These are phyloP conservation scores for Condylura cristata DNA, from an alignment of 2,113 vertebrate genomes.

Conservation along the genomic window DNA sequence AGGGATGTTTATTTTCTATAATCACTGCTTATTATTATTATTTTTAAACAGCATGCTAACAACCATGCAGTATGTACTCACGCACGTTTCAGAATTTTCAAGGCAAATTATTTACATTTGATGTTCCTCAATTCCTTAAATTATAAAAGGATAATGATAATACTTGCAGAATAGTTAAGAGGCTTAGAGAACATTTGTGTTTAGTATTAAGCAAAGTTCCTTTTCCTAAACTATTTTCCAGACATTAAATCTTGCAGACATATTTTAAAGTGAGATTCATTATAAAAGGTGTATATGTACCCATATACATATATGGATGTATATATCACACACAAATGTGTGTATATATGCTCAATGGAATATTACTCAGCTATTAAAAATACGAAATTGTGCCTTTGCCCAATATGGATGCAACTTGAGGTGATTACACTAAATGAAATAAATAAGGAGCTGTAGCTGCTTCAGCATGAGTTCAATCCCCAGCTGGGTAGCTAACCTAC, in stretches of 20 bases:
- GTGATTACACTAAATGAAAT: too few species aligned
- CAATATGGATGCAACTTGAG: too few species aligned
- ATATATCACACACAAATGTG: too few species aligned
- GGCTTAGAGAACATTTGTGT: constrained; percentile 68
- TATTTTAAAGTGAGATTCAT: constrained; percentile 53
- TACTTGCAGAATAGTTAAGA: constrained; percentile 57
- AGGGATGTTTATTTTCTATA: constrained; percentile 1
- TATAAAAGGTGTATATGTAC: not conserved
- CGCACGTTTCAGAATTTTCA: constrained; percentile 20
- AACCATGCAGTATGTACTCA: not conserved
- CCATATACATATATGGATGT: too few species aligned
- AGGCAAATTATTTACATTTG: constrained; percentile 52
- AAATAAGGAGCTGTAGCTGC: too few species aligned
- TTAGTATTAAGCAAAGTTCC: constrained; percentile 38
- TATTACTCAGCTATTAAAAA: too few species aligned
- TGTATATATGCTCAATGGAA: too few species aligned
- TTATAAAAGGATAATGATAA: constrained; percentile 29
- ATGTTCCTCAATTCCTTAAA: constrained; percentile 33
- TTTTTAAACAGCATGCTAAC: constrained; percentile 25
- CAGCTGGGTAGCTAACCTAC: too few species aligned
- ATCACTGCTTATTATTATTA: not conserved
- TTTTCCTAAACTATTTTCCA: constrained; percentile 40
- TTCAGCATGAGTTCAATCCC: too few species aligned
- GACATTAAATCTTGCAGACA: constrained; percentile 49
- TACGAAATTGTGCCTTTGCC: too few species aligned